Percentiles rank a stretch among this genome's conserved stretches.
Evolutionary conservation across 1,140 invertebrate species (phyloP).

Genomic region (Drosophila willistoni): DNA sequence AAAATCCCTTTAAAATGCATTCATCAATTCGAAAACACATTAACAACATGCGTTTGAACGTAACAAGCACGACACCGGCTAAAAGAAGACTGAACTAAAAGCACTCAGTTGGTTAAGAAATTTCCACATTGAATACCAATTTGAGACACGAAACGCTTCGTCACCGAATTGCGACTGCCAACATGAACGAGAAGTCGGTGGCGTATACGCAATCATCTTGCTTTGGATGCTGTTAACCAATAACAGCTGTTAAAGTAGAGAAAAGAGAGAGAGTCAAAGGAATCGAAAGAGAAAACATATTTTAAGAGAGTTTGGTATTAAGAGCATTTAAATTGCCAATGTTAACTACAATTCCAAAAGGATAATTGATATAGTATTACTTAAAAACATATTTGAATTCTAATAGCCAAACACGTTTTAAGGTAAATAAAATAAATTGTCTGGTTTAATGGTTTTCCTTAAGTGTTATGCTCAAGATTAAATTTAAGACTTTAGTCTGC

Average conservation of each 20-base stretch:
- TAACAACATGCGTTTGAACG: constrained; percentile 41
- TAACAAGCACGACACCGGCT: constrained; percentile 65
- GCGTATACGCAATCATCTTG: constrained; percentile 51
- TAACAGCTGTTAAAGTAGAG: constrained; percentile 26
- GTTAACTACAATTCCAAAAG: neutral
- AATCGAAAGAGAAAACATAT: neutral
- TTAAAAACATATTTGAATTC: neutral
- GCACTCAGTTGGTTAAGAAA: constrained; percentile 1
- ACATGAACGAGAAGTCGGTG: constrained; percentile 25
- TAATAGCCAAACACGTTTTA: neutral
- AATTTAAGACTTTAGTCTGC: neutral
- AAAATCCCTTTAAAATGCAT: neutral
- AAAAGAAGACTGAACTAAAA: constrained; percentile 66
- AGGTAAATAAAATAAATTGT: neutral
- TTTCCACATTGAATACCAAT: constrained; percentile 32
- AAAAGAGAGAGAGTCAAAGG: neutral
- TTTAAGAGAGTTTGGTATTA: neutral
- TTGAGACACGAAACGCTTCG: constrained; percentile 28
- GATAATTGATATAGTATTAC: neutral
- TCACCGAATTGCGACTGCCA: constrained; percentile 4
- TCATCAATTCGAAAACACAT: constrained; percentile 14
- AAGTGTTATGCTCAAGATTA: neutral
- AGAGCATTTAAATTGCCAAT: neutral
- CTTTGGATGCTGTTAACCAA: constrained; percentile 1
- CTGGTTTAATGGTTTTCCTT: neutral